Conservation (phyloP, 2,888 invertebrate genomes). For the Dicranocentrus wangi region DNA sequence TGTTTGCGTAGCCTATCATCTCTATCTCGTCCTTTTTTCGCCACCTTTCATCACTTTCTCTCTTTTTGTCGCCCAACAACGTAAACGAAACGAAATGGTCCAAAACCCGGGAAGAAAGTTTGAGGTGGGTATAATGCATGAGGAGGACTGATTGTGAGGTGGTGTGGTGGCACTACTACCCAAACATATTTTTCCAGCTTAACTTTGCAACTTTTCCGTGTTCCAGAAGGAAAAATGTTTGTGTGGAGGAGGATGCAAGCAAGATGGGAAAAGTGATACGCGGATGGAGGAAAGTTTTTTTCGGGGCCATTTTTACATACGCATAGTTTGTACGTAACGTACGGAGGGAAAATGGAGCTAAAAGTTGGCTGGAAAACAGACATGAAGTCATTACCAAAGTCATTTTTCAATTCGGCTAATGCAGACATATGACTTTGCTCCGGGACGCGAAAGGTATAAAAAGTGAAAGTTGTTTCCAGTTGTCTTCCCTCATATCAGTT, state of each 20-base stretch:
- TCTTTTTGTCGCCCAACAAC: constrained; percentile 18
- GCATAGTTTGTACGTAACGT: not conserved
- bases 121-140: too few relatives aligned
- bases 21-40: constrained; percentile 1
- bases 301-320: not conserved
- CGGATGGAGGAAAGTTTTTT: not conserved
- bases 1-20: too few relatives aligned
- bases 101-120: too few relatives aligned
- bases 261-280: not conserved
- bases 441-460: not conserved
- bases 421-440: constrained; percentile 46
- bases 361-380: constrained; percentile 59
- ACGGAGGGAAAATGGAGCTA: constrained; percentile 4
- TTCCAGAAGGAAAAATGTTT: not conserved
- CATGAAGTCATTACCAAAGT: constrained; percentile 70
- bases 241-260: not conserved
- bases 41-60: constrained; percentile 28
- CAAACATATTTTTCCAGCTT: not conserved
- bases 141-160: too few relatives aligned
- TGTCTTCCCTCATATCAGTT: constrained; percentile 45
- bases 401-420: constrained; percentile 71
- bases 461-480: constrained; percentile 48
- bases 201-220: not conserved
- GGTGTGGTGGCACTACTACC: too few relatives aligned
- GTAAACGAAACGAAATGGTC: too few relatives aligned